Base-by-base conservation (phyloP, 2,888 invertebrate genomes). In the Papilio gigon region DNA sequence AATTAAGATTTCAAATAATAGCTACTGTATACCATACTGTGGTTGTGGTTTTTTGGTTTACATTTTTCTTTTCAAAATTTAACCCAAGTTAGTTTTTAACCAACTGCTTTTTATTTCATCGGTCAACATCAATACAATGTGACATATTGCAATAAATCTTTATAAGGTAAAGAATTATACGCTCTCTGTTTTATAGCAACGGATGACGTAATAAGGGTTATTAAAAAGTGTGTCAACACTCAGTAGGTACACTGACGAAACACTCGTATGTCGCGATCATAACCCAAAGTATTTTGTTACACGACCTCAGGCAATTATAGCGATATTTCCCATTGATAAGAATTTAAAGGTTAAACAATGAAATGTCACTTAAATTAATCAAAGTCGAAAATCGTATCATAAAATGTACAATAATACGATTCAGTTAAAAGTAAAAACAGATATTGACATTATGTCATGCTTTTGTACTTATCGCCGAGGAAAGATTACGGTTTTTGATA, bases 181-280 rank as follows among this genome's bases (percentile, higher is more conserved):
- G 68, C 75, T 78, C 72, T 75, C 75, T 73, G 71, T 72, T 70
- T 75, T 77, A 77, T 68, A 60, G n/a, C 44, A 59, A 68, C 20
- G 25, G n/a, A 68, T 81, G 78, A 78, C 74, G 78, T 80, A 85
- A 87, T 77, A 72, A 75, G 77, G 77, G 80, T 77, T 77, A 77
- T 80, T 80, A 82, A 84, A 83, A 83, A 83, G 80, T 84, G 81
- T 82, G 84, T 78, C 81, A 83, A 80, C 76, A 80, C 79, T 79
- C 77, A 77, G 78, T 78, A 77, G 76, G 75, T 74, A 73, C 75
- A 76, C 76, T 71, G 68, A 70, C 50, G 73, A 70, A 70, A 71
- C 60, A 47, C 14, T 58, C 37, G 58, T 22, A 40, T 42, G 42
- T 35, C 44, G 56, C 33, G 4, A 9, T 47, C 22, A 22, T 42